Percentiles rank a stretch among this genome's conserved stretches.
Conservation (phyloP, 2,113 vertebrate genomes). For the Ibidorhyncha struthersii region DNA sequence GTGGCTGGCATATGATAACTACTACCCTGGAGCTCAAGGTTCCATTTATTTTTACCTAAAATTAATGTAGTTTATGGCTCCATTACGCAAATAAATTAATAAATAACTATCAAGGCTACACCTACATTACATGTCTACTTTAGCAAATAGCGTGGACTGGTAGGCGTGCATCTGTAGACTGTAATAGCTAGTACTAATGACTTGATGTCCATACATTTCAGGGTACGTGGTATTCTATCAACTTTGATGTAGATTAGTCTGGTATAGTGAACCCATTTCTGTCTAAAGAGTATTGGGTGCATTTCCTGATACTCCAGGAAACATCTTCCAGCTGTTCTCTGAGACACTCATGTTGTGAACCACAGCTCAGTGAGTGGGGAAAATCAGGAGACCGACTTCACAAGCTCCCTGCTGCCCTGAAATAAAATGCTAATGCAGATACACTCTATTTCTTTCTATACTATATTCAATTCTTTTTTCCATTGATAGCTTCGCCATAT, state of each 20-base stretch:
- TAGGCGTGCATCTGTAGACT: background rate
- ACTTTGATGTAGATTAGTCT: background rate
- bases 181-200: background rate
- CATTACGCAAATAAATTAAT: background rate
- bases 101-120: background rate
- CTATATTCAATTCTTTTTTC: background rate
- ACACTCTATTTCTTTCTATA: background rate
- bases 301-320: background rate
- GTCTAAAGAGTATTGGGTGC: background rate
- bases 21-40: background rate
- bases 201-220: background rate
- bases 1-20: rapidly evolving
- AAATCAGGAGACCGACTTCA: background rate
- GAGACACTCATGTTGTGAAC: background rate
- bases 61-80: background rate
- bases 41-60: background rate
- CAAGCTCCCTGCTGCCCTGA: background rate
- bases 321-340: background rate
- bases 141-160: background rate
- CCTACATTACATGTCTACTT: background rate
- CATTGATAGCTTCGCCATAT: background rate
- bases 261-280: background rate
- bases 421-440: background rate
- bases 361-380: background rate
- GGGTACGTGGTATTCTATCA: rapidly evolving